phyloP scores from a whole-genome alignment of 2,888 invertebrate species.

The Cerastis rubricosa region DNA sequence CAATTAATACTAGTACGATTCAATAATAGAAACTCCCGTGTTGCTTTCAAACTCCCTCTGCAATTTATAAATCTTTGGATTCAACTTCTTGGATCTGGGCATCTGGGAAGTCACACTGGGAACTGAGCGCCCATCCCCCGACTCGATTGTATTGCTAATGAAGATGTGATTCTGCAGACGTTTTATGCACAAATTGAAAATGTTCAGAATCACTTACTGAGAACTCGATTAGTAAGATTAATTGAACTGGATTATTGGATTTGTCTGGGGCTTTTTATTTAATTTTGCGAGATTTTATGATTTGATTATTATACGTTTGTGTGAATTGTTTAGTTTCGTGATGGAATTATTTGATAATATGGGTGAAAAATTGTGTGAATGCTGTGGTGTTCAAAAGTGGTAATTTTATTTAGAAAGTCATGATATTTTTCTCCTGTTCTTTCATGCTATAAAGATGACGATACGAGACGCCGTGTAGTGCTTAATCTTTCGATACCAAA shows the following conservation, averaged over 20 bases:
- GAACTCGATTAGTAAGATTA: slow-evolving; percentile 70
- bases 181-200: slow-evolving; percentile 82
- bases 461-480: not conserved
- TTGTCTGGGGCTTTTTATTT: slow-evolving; percentile 62
- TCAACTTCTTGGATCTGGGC: slow-evolving; percentile 76
- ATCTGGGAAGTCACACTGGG: slow-evolving; percentile 36
- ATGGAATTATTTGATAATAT: slow-evolving; percentile 36
- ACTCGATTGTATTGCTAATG: slow-evolving; percentile 84
- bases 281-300: slow-evolving; percentile 62
- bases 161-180: slow-evolving; percentile 76
- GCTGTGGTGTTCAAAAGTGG: not conserved
- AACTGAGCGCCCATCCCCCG: slow-evolving; percentile 71
- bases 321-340: slow-evolving; percentile 50
- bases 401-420: not conserved
- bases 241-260: slow-evolving; percentile 72
- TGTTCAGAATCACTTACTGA: slow-evolving; percentile 72
- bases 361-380: slow-evolving; percentile 17
- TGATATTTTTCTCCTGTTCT: not conserved
- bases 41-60: slow-evolving; percentile 59
- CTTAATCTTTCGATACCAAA: not conserved
- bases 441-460: not conserved
- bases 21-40: slow-evolving; percentile 62
- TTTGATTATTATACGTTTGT: slow-evolving; percentile 48
- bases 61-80: slow-evolving; percentile 69
- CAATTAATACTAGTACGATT: slow-evolving; percentile 64